Conservation (phyloP, 2,113 vertebrate genomes). For the Todiramphus saurophagus region DNA sequence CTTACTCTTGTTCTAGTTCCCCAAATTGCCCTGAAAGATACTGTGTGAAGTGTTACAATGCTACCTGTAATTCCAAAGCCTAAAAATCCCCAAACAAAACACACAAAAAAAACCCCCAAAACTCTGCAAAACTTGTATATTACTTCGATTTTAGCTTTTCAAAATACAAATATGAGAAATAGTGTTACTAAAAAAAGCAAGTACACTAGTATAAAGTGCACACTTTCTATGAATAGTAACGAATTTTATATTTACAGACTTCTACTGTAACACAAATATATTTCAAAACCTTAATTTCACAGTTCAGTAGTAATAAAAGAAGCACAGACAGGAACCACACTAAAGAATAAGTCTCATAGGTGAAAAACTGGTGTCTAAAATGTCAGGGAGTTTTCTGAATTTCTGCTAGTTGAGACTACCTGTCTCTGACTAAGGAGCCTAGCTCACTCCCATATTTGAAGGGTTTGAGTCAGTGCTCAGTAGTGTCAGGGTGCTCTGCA, state of each 20-base stretch:
- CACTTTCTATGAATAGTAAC: neutral
- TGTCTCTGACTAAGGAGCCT: neutral
- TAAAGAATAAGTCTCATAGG: neutral
- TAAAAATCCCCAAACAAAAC: neutral
- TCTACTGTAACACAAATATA: neutral
- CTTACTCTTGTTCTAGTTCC: neutral
- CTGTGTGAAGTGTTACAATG: neutral
- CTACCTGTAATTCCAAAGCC: neutral
- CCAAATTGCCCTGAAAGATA: neutral
- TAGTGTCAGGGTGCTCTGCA: neutral
- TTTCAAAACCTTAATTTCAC: neutral
- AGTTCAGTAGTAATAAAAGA: neutral
- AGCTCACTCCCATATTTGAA: neutral
- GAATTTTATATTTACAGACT: neutral
- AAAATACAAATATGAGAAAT: neutral
- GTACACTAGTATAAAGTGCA: neutral
- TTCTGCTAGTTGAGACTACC: neutral
- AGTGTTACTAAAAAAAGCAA: neutral
- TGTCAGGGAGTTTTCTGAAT: neutral
- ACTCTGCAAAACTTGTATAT: neutral
- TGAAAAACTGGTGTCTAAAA: neutral
- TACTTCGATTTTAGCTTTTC: neutral
- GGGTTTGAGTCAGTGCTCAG: neutral
- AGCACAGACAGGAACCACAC: neutral
- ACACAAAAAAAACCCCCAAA: neutral